A percentile compares a stretch with the other conserved stretches of the same genome.
Conservation (phyloP, 2,888 invertebrate species). For the Abscondita cerata region DNA sequence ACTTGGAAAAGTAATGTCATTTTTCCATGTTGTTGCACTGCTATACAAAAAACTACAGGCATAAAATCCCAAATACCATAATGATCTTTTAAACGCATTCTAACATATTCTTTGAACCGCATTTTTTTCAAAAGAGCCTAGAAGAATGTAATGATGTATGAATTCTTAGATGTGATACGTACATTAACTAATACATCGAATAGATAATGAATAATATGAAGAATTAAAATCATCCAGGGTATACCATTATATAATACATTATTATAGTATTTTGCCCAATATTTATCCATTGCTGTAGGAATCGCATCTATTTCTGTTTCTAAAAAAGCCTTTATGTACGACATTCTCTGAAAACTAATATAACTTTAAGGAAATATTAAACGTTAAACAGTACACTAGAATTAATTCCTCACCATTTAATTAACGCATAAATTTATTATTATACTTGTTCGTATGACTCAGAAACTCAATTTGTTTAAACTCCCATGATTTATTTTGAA, state of each 20-base stretch:
- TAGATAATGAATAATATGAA: constrained; percentile 49
- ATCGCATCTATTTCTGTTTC: constrained; percentile 53
- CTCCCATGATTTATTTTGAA: too few relatives aligned
- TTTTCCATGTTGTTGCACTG: constrained; percentile 46
- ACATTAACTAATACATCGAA: constrained; percentile 52
- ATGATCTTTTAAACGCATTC: constrained; percentile 46
- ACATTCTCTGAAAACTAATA: constrained; percentile 35
- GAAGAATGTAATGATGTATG: constrained; percentile 23
- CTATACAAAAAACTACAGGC: constrained; percentile 48
- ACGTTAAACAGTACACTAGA: too few relatives aligned
- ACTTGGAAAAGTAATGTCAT: constrained; percentile 46
- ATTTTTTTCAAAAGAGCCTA: constrained; percentile 50
- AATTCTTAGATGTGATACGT: constrained; percentile 25
- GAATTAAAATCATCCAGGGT: constrained; percentile 53
- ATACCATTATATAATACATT: constrained; percentile 53
- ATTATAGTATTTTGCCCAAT: constrained; percentile 52
- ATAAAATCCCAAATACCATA: constrained; percentile 54
- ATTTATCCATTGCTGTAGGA: constrained; percentile 49
- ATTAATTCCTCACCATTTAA: too few relatives aligned
- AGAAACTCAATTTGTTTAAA: too few relatives aligned
- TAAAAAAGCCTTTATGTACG: constrained; percentile 46
- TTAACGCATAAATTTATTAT: too few relatives aligned
- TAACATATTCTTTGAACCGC: constrained; percentile 48
- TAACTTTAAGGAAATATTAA: too few relatives aligned
- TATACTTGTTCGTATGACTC: too few relatives aligned